A percentile compares a stretch with the other conserved stretches of the same genome.
Conservation (phyloP, 2,888 invertebrate genomes). For the Drosophila quasianomalipes region DNA sequence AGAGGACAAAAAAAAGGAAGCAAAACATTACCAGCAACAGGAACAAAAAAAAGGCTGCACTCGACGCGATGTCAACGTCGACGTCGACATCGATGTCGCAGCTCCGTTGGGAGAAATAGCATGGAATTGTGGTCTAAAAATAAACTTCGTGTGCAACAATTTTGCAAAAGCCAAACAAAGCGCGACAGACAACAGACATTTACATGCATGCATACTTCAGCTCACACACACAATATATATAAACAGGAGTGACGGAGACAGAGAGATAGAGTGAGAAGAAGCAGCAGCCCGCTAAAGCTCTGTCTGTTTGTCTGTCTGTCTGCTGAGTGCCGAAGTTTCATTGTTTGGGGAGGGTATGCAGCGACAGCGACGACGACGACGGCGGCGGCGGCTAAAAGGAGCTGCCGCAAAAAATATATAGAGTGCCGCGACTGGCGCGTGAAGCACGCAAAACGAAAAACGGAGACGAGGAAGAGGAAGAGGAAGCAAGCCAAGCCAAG, state of each 20-base stretch:
- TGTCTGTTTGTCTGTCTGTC: constrained; percentile 43
- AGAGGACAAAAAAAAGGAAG: constrained; percentile 26
- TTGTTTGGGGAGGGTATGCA: constrained; percentile 68
- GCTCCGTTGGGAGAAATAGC: constrained; percentile 59
- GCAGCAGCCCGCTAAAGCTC: constrained; percentile 29
- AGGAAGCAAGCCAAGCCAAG: constrained; percentile 28
- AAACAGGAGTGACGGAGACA: constrained; percentile 7
- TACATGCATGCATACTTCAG: constrained; percentile 16
- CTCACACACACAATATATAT: constrained; percentile 4
- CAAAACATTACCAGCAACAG: constrained; percentile 47
- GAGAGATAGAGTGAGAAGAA: constrained; percentile 15
- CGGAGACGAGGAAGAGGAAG: constrained; percentile 17
- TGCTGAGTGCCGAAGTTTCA: constrained; percentile 58
- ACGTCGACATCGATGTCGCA: constrained; percentile 14
- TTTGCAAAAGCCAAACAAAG: constrained; percentile 74
- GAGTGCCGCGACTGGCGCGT: constrained; percentile 70
- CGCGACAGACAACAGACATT: constrained; percentile 44
- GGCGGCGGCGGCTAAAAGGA: constrained; percentile 66
- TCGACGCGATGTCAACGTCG: constrained; percentile 43
- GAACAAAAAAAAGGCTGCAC: constrained; percentile 25
- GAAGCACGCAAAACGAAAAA: constrained; percentile 67
- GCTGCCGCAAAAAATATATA: constrained; percentile 62
- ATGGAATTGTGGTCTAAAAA: constrained; percentile 77
- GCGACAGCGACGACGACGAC: constrained; percentile 23
- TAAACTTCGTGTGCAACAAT: constrained; percentile 75